Conservation (phyloP, 2,797 vertebrate species). For the Naso thynnoides region DNA sequence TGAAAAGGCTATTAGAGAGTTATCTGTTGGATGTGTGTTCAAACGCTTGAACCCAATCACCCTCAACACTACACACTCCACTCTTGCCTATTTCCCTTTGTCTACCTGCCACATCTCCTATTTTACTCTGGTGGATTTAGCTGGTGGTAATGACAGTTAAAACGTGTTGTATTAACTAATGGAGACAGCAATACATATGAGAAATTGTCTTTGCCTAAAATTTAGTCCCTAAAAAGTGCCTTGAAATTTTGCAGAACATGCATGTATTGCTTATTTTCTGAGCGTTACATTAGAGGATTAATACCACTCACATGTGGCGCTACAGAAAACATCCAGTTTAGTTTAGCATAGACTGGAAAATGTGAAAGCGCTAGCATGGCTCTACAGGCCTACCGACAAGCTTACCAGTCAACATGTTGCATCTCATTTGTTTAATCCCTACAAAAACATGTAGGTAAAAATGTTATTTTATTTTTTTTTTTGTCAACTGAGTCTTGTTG, state of each 20-base stretch:
- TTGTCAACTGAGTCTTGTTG: too few species aligned
- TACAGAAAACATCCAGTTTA: not conserved
- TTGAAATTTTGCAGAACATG: not conserved
- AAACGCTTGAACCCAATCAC: too few species aligned
- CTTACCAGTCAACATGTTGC: too few species aligned
- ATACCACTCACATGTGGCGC: too few species aligned
- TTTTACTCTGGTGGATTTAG: not conserved
- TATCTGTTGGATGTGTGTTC: too few species aligned
- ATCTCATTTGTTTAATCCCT: not conserved
- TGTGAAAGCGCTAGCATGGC: not conserved
- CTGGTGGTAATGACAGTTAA: not conserved
- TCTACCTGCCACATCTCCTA: not conserved
- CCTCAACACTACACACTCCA: not conserved
- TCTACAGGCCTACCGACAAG: not conserved
- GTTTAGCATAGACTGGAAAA: not conserved
- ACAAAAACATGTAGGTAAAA: not conserved
- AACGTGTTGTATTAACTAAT: conserved; percentile 1
- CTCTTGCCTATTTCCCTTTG: not conserved
- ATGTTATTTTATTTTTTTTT: too few species aligned
- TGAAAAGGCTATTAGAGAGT: too few species aligned
- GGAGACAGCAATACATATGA: not conserved
- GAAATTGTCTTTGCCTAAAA: not conserved
- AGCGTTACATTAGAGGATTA: not conserved
- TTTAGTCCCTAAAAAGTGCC: not conserved
- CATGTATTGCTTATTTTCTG: not conserved